Evolutionary conservation across 1,140 invertebrate species (phyloP).

Genomic region (Delia radicum): DNA sequence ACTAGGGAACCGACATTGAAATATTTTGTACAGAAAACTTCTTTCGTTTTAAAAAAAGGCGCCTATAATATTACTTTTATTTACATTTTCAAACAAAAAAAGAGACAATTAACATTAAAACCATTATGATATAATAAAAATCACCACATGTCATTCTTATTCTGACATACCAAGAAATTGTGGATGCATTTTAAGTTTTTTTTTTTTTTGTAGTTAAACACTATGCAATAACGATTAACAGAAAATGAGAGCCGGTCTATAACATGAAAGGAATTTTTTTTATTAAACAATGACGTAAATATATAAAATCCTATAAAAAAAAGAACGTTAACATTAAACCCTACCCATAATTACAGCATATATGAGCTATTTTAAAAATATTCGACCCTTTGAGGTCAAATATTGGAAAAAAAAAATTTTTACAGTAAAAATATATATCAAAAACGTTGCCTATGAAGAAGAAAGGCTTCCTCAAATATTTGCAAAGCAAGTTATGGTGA

Average conservation of each 20-base stretch:
- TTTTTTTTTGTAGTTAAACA: too few species aligned
- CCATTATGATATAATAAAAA: background rate
- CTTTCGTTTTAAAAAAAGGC: background rate
- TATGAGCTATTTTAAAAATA: background rate
- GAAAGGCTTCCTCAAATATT: too few species aligned
- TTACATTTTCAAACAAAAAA: background rate
- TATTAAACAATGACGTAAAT: background rate
- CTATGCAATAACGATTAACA: too few species aligned
- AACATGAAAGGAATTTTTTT: background rate
- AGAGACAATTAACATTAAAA: background rate
- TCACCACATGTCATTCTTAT: background rate
- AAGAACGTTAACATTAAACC: background rate
- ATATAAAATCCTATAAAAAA: background rate
- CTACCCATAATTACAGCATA: background rate
- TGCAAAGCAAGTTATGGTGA: too few species aligned
- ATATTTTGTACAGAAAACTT: too few species aligned
- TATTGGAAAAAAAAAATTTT: too few species aligned
- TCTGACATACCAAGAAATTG: background rate
- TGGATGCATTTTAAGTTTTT: too few species aligned
- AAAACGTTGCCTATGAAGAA: too few species aligned
- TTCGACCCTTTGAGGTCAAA: too few species aligned
- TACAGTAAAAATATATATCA: background rate
- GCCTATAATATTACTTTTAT: background rate
- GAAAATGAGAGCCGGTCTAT: too few species aligned
- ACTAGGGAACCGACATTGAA: too few species aligned